Evolutionary conservation across 2,113 vertebrate genomes (phyloP), one percentile per base, ranked within the genome.

Genomic region (Callopanchax toddi): DNA sequence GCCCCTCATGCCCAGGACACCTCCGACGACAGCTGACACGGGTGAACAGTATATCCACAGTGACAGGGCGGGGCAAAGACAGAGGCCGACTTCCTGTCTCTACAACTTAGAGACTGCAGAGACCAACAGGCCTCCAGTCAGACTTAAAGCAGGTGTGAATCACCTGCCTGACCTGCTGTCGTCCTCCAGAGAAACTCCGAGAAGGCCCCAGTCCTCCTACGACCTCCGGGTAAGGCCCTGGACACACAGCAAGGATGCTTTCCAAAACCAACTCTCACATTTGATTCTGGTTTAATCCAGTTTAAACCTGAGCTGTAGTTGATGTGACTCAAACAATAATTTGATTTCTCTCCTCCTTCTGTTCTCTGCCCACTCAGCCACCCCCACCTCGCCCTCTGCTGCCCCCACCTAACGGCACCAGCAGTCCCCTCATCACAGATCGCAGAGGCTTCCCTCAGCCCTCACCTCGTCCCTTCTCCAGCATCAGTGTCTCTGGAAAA

Each of bases 1-100:
- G 4, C 45, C 67, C 25, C 36, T 49, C 3, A 20, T 12, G 15
- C 37, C 49, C 8, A 23, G 7, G 20, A 53, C 11, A 10, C 55
- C 48, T 23, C 67, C 59, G 12, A 69, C 50, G 45, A 68, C 39
- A 45, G 45, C 29, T 11, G 56, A 18, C 1, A 15, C 25, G 29
- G 52, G 36, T 26, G 59, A 43, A 21, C 78, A 23, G 11, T 75
- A 69, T 1, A 18, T 64, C 15, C 44, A 3, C 8, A 83, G 70
- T 10, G 82, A 86, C 46, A 67, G 42, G 61, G 44, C 48, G 1
- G 71, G 18, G 23, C 57, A 48, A 23, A 92, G 91, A 56, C 79
- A 85, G 56, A 93, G 93, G 78, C 89, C 89, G 0, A 81, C 86
- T 59, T 91, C 93, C 36, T 93, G 92, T 53, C 69, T 86, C 1